Evolutionary conservation across 2,888 invertebrate species (phyloP).

Genomic region (Drosophila formosana): DNA sequence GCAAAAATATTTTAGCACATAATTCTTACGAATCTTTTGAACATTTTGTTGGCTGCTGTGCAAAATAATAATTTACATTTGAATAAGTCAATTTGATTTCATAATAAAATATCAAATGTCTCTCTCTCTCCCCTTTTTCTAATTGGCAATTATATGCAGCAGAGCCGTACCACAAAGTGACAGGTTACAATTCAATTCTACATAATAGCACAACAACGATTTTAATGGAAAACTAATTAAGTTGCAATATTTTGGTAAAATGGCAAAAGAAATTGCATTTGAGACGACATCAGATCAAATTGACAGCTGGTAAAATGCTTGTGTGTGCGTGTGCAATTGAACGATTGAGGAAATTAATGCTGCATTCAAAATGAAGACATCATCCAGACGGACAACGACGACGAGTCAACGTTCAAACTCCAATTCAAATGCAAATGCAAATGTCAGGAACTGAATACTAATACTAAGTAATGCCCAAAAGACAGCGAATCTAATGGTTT

Average conservation of each 20-base stretch:
- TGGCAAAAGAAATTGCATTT: slow-evolving; percentile 14
- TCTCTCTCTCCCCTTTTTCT: slow-evolving; percentile 17
- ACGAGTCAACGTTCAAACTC: slow-evolving; percentile 2
- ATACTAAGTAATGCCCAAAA: slow-evolving; percentile 46
- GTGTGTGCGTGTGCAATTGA: slow-evolving; percentile 39
- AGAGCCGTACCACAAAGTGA: slow-evolving; percentile 24
- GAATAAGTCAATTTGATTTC: slow-evolving; percentile 13
- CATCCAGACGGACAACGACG: slow-evolving; percentile 14
- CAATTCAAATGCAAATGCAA: slow-evolving; percentile 38
- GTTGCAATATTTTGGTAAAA: slow-evolving; percentile 40
- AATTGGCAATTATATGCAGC: slow-evolving; percentile 61
- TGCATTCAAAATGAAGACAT: slow-evolving; percentile 59
- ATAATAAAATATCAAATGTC: slow-evolving; percentile 36
- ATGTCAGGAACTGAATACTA: slow-evolving; percentile 53
- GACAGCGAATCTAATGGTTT: slow-evolving; percentile 49
- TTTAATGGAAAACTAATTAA: slow-evolving; percentile 58
- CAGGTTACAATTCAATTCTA: slow-evolving; percentile 4
- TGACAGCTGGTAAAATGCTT: slow-evolving; percentile 27
- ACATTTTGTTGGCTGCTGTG: slow-evolving; percentile 31
- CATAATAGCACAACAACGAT: slow-evolving; percentile 8
- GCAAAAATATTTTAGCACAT: slow-evolving; percentile 63
- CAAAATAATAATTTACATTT: slow-evolving; percentile 45
- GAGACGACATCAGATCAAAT: slow-evolving; percentile 7
- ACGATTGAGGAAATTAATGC: slow-evolving; percentile 67
- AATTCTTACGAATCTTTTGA: slow-evolving; percentile 24